These are phyloP conservation scores for Cottus gobio DNA, from an alignment of 2,113 vertebrate genomes.

Conservation along the genomic window DNA sequence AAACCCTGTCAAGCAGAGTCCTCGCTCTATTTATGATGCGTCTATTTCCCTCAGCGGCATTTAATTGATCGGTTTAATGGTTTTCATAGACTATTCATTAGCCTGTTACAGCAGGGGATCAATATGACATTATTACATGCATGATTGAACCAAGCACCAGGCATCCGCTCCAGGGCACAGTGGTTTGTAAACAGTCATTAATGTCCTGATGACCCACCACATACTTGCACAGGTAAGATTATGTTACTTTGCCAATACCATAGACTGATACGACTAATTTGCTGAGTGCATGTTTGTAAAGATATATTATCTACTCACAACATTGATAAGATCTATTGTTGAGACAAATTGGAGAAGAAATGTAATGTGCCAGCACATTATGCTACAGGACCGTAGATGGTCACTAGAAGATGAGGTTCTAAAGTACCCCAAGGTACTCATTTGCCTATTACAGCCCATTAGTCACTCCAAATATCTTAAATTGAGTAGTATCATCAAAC, in stretches of 20 bases:
- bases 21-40: constrained; percentile 22
- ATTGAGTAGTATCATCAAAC: background rate
- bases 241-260: constrained; percentile 1
- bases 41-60: constrained; percentile 43
- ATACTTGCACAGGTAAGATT: constrained; percentile 11
- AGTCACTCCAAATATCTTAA: background rate
- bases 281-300: background rate
- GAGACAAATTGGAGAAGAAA: background rate
- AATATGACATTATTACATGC: constrained; percentile 70
- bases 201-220: constrained; percentile 19
- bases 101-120: constrained; percentile 73
- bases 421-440: background rate
- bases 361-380: background rate
- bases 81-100: constrained; percentile 78
- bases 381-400: background rate
- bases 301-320: background rate
- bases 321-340: background rate
- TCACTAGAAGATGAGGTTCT: background rate
- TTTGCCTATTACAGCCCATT: background rate
- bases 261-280: background rate
- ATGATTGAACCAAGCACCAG: constrained; percentile 60
- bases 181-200: constrained; percentile 49
- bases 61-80: constrained; percentile 75
- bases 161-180: constrained; percentile 40
- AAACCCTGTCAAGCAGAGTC: constrained; percentile 23